These are phyloP conservation scores for Nemopilema nomurai DNA, from an alignment of 30 jellyfish, hydroid and myxozoan genomes.

Conservation along the genomic window DNA sequence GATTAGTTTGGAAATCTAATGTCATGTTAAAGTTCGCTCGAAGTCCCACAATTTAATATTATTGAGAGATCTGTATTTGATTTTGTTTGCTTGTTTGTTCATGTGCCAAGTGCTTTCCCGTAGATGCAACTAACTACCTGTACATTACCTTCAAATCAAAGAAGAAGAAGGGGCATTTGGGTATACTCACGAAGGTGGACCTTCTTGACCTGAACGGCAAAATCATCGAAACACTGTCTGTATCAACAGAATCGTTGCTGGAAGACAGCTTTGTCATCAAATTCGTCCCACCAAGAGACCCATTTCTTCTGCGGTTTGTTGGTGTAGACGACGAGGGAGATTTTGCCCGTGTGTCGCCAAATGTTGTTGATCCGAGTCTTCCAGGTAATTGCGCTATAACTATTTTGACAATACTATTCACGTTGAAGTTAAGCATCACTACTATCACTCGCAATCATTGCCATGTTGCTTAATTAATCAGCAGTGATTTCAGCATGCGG, in stretches of 20 bases:
- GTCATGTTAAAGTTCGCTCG: too few relatives aligned
- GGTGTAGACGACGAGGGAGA: constrained; percentile 63
- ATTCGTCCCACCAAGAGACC: constrained; percentile 50
- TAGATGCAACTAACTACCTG: constrained; percentile 61
- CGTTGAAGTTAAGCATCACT: too few relatives aligned
- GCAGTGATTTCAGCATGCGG: too few relatives aligned
- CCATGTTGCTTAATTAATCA: too few relatives aligned
- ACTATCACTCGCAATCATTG: too few relatives aligned
- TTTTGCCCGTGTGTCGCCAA: constrained; percentile 70
- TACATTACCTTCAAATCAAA: constrained; percentile 46
- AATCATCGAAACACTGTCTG: constrained; percentile 17
- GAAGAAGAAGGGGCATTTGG: constrained; percentile 40
- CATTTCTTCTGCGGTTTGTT: constrained; percentile 65
- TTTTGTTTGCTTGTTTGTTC: too few relatives aligned
- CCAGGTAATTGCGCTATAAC: constrained; percentile 72
- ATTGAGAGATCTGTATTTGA: too few relatives aligned
- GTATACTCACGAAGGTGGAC: constrained; percentile 48
- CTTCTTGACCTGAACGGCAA: constrained; percentile 38
- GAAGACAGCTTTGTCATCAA: constrained; percentile 56
- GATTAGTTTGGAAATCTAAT: too few relatives aligned
- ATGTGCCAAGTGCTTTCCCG: too few relatives aligned
- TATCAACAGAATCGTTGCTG: constrained; percentile 12
- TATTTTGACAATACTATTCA: too few relatives aligned
- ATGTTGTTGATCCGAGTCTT: constrained; percentile 47
- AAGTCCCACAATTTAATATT: too few relatives aligned